These are phyloP conservation scores for western clawed frog (Xenopus tropicalis) DNA, from an alignment of 2,113 vertebrate genomes.

Conservation along the genomic window DNA sequence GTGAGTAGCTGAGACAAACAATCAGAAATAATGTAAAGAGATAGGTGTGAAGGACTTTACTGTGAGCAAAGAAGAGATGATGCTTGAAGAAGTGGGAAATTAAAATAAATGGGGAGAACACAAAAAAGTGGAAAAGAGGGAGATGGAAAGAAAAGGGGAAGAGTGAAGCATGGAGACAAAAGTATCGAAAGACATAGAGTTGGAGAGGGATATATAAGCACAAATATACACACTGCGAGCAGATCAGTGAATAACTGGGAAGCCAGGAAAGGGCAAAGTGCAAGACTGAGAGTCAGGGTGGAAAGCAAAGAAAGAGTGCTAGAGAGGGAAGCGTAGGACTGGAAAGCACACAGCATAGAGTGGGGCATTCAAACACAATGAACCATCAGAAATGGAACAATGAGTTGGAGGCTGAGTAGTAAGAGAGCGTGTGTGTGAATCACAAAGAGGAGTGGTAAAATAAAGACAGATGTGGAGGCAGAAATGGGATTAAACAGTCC, in stretches of 20 bases:
- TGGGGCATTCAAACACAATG: background rate
- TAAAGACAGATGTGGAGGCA: constrained; percentile 42
- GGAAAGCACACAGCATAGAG: background rate
- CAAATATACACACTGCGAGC: background rate
- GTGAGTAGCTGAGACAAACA: too few species aligned
- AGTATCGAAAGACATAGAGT: background rate
- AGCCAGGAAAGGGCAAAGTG: background rate
- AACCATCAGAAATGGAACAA: constrained; percentile 13
- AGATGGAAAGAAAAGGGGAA: background rate
- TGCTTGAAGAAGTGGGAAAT: too few species aligned
- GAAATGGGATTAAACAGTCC: constrained; percentile 32
- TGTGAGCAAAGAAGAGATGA: too few species aligned
- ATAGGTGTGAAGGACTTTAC: too few species aligned
- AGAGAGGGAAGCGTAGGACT: background rate
- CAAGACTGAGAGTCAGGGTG: background rate
- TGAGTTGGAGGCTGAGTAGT: background rate
- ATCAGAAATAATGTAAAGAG: too few species aligned
- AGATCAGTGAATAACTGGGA: background rate
- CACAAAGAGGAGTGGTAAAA: constrained; percentile 27
- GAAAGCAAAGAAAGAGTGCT: background rate
- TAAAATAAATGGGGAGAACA: too few species aligned
- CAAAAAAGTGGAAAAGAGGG: too few species aligned
- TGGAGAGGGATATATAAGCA: background rate
- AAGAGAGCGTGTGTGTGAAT: constrained; percentile 22
- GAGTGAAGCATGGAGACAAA: too few species aligned